These are phyloP conservation scores for Eudorcas thomsonii DNA, from an alignment of 2,113 vertebrate genomes.

Conservation along the genomic window DNA sequence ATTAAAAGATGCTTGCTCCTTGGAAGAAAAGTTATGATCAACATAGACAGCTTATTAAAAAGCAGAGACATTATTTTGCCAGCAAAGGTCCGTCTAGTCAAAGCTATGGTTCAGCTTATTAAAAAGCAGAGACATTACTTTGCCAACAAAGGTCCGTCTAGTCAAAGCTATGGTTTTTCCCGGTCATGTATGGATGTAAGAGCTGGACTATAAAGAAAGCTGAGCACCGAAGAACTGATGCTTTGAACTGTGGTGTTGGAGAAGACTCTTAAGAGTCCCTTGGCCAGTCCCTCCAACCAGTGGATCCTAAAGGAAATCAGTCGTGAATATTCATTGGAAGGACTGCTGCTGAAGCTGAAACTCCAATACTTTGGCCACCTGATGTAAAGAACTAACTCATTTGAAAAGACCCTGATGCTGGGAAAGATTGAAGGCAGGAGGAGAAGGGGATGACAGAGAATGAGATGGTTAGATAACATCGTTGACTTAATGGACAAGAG, in stretches of 20 bases:
- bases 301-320: not conserved
- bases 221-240: fast-evolving
- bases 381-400: not conserved
- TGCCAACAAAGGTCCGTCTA: not conserved
- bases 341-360: not conserved
- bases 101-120: not conserved
- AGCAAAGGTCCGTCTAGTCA: not conserved
- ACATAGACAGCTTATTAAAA: not conserved
- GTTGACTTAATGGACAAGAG: not conserved
- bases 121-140: not conserved
- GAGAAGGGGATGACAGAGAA: not conserved
- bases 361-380: not conserved
- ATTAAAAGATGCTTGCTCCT: not conserved
- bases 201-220: not conserved
- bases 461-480: not conserved
- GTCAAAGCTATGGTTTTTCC: not conserved
- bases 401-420: not conserved
- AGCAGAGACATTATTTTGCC: not conserved
- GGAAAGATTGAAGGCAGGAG: not conserved
- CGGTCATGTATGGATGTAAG: not conserved
- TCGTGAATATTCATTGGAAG: not conserved
- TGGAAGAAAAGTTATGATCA: not conserved
- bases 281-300: not conserved
- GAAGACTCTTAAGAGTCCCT: not conserved
- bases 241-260: not conserved